Evolutionary conservation across 2,113 vertebrate species (phyloP), one percentile per base, ranked within the genome.

Genomic region (Halichoeres trimaculatus): DNA sequence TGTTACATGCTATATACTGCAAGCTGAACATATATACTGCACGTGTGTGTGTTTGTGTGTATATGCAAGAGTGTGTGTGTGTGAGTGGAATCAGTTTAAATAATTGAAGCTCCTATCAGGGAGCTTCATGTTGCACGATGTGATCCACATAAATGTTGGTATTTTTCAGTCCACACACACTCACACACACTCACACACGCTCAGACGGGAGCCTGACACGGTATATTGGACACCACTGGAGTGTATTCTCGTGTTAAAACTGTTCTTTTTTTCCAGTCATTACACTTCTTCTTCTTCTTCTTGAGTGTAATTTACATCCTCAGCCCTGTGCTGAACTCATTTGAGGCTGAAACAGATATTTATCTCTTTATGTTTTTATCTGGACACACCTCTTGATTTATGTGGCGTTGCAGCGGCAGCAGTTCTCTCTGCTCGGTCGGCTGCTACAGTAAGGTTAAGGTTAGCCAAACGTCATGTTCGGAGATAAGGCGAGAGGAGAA

Each of bases 101-200:
- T 83, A 61, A 83, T 75, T 84, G 45, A 79, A 57, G 38, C 26
- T 30, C 10, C 13, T 48, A 48, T 48, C 45, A 19, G 16, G 16
- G 7, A 35, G 56, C 23, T 65, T 65, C n/a, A 54, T 30, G 57
- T 59, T 70, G 2, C 36, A 58, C 22, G 26, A 75, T 71, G 51
- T 67, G 61, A 75, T 66, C 34, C 20, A 51, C 2, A 19, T 40
- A 67, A 2, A 40, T 59, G 23, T 54, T 51, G 41, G 17, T 55
- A 26, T 43, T 54, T 51, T 41, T 35, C 43, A 40, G 8, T n/a
- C 13, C 13, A 48, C 2, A 48, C 45, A n/a, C 45, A 45, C 43
- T 17, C 43, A 17, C 43, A 17, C 43, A 19, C 4, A 40, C 48
- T 59, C 26, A 55, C 17, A 60, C 30, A 40, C 17, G 50, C 38